Conservation (phyloP, 1,140 invertebrate species). For the Chymomyza costata region DNA sequence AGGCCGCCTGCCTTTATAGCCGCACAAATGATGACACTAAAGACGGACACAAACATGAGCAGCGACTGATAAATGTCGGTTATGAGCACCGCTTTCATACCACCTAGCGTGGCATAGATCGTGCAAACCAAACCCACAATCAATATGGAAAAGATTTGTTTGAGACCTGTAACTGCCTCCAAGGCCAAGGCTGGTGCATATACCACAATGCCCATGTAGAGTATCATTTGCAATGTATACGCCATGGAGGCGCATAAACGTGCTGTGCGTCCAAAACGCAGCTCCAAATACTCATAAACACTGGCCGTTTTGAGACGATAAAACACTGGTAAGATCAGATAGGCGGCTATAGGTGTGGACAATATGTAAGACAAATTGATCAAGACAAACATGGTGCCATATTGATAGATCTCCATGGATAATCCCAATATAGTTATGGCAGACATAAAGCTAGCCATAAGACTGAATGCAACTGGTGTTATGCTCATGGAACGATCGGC, state of each 20-base stretch:
- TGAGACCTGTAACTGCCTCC: constrained; percentile 89
- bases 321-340: constrained; percentile 92
- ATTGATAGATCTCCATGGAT: constrained; percentile 89
- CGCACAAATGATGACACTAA: constrained; percentile 85
- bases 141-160: constrained; percentile 84
- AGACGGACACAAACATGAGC: constrained; percentile 85
- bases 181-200: constrained; percentile 94
- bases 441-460: constrained; percentile 97
- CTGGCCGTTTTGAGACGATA: constrained; percentile 90
- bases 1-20: constrained; percentile 80
- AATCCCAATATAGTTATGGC: constrained; percentile 93
- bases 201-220: constrained; percentile 95
- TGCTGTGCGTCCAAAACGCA: constrained; percentile 83
- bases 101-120: constrained; percentile 90
- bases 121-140: constrained; percentile 87
- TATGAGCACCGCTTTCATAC: constrained; percentile 92
- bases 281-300: constrained; percentile 93
- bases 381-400: constrained; percentile 88
- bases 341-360: constrained; percentile 86
- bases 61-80: constrained; percentile 90
- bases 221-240: constrained; percentile 88
- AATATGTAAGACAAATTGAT: constrained; percentile 90
- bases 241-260: constrained; percentile 84
- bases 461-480: constrained; percentile 87
- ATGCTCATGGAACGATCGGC: constrained; percentile 75